A percentile compares a stretch with the other conserved stretches of the same genome.
Conservation (phyloP, 2,113 vertebrate species). For the Cebus imitator region DNA sequence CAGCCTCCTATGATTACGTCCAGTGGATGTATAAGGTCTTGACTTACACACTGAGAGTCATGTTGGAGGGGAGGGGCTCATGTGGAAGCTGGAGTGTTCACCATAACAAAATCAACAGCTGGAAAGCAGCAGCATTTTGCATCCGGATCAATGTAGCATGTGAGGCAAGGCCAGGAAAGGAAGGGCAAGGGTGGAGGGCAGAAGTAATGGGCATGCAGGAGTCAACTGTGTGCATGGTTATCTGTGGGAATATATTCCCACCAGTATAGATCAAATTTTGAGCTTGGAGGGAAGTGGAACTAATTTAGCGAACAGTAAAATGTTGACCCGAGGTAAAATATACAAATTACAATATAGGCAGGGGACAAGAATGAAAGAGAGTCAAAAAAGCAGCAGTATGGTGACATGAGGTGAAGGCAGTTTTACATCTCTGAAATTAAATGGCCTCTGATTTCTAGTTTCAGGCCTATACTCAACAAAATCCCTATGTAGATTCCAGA, state of each 20-base stretch:
- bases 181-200: neutral
- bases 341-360: too few relatives aligned
- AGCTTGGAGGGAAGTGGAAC: too few relatives aligned
- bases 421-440: too few relatives aligned
- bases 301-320: too few relatives aligned
- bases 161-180: neutral
- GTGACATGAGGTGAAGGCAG: too few relatives aligned
- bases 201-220: neutral
- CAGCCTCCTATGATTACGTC: too few relatives aligned
- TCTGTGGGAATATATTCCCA: neutral
- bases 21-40: neutral
- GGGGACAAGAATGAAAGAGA: too few relatives aligned
- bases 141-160: neutral
- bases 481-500: too few relatives aligned
- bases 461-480: too few relatives aligned
- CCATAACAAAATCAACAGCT: neutral
- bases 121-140: neutral
- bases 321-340: too few relatives aligned
- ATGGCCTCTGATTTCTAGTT: too few relatives aligned
- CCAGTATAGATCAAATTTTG: neutral
- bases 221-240: accelerated
- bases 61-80: neutral
- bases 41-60: neutral
- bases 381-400: too few relatives aligned
- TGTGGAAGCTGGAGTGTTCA: neutral